A percentile compares a stretch with the other conserved stretches of the same genome.
These are phyloP conservation scores for Rhinolophus sinicus DNA, from an alignment of 2,113 vertebrate species.

Conservation along the genomic window DNA sequence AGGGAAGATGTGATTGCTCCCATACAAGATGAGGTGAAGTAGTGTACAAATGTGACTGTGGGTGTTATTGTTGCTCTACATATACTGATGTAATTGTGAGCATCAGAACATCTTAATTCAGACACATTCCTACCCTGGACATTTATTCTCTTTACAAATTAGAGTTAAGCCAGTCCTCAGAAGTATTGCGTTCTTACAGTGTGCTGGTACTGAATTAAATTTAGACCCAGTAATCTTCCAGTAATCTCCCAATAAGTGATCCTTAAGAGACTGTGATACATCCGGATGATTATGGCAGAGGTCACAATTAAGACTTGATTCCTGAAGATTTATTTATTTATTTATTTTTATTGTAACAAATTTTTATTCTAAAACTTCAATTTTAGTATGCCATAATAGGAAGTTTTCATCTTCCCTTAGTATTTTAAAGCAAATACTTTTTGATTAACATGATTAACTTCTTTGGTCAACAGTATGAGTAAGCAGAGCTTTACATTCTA, in stretches of 20 bases:
- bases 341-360: not conserved
- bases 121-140: not conserved
- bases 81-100: not conserved
- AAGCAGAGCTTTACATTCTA: not conserved
- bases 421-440: conserved; percentile 42
- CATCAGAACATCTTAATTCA: not conserved
- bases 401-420: conserved; percentile 7
- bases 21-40: not conserved
- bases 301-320: not conserved
- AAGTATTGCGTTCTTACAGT: not conserved
- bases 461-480: not conserved
- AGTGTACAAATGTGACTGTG: not conserved
- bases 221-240: not conserved
- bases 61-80: not conserved
- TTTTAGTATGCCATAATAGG: not conserved
- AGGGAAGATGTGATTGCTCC: not conserved
- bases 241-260: not conserved
- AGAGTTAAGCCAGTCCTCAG: not conserved
- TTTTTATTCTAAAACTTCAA: conserved; percentile 37
- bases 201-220: not conserved
- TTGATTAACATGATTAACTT: not conserved
- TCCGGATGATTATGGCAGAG: not conserved
- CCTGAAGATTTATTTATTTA: not conserved
- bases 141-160: not conserved
- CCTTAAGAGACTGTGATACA: not conserved